Conservation (phyloP, 2,113 vertebrate species). For the Tympanuchus pallidicinctus region DNA sequence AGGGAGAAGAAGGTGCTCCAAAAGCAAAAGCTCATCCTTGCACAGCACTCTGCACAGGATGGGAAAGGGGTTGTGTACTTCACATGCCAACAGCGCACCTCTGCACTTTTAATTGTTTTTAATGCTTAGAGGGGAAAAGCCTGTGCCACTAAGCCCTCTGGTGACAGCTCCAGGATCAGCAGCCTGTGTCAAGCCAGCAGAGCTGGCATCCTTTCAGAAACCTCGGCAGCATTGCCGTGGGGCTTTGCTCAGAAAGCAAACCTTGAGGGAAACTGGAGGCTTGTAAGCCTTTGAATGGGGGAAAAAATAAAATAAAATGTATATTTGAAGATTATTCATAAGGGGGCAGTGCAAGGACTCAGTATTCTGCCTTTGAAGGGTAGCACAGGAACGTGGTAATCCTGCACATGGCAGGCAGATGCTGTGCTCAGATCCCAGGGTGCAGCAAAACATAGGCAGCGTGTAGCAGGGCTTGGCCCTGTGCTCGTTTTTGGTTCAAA, state of each 20-base stretch:
- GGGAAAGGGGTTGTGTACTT: neutral
- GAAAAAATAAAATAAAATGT: neutral
- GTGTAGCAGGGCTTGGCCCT: neutral
- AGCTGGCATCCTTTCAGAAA: neutral
- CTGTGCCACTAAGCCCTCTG: slow-evolving; percentile 61
- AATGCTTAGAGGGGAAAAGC: neutral
- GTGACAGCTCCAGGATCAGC: slow-evolving; percentile 60
- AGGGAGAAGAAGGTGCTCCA: neutral
- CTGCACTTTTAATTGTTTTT: slow-evolving; percentile 56
- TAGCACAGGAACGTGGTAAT: neutral
- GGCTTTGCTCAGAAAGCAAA: slow-evolving; percentile 24
- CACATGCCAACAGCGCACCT: slow-evolving; percentile 17
- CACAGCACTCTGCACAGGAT: neutral
- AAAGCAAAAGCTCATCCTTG: neutral
- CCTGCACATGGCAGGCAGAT: neutral
- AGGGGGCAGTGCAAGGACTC: neutral
- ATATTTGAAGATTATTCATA: slow-evolving; percentile 48
- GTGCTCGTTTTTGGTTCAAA: neutral
- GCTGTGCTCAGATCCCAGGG: neutral
- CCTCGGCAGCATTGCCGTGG: neutral
- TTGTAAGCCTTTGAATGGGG: neutral
- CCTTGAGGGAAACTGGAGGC: slow-evolving; percentile 10
- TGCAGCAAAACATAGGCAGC: neutral
- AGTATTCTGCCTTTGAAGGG: slow-evolving; percentile 25
- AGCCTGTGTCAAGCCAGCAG: neutral